phyloP scores from a whole-genome alignment of 2,888 invertebrate species.

The Tipula confusa region DNA sequence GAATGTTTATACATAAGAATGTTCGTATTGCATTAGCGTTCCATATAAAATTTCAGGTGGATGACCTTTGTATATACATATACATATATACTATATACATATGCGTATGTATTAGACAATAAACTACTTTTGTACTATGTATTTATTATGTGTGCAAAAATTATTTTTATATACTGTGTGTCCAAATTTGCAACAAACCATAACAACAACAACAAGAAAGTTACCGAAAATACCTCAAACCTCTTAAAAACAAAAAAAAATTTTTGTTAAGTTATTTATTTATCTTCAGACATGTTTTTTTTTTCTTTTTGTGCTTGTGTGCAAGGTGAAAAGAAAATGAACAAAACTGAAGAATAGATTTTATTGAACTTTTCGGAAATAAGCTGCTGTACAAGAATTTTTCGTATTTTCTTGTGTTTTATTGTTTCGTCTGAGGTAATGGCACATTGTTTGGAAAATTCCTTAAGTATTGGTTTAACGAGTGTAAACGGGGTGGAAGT shows the following conservation, averaged over 20 bases:
- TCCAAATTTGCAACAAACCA: neutral
- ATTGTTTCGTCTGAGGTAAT: too few relatives aligned
- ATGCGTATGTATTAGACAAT: neutral
- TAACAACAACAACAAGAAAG: neutral
- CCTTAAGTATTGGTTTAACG: neutral
- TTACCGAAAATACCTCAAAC: neutral
- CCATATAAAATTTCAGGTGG: constrained; percentile 12
- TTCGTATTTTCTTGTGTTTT: neutral
- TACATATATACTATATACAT: neutral
- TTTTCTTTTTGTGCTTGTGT: neutral
- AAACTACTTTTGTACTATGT: neutral
- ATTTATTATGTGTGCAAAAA: neutral
- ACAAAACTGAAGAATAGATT: neutral
- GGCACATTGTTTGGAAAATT: neutral
- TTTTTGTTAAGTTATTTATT: neutral
- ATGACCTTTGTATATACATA: neutral
- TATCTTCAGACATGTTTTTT: neutral
- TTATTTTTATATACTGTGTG: neutral
- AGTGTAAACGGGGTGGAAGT: too few relatives aligned
- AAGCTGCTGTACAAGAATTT: neutral
- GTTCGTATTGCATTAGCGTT: neutral
- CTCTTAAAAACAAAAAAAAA: neutral
- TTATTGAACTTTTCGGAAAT: neutral
- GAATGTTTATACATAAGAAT: neutral
- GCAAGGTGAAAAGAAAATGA: neutral